Base-by-base conservation (phyloP, 2,888 invertebrate species). In the Megaustenia siamemsis region DNA sequence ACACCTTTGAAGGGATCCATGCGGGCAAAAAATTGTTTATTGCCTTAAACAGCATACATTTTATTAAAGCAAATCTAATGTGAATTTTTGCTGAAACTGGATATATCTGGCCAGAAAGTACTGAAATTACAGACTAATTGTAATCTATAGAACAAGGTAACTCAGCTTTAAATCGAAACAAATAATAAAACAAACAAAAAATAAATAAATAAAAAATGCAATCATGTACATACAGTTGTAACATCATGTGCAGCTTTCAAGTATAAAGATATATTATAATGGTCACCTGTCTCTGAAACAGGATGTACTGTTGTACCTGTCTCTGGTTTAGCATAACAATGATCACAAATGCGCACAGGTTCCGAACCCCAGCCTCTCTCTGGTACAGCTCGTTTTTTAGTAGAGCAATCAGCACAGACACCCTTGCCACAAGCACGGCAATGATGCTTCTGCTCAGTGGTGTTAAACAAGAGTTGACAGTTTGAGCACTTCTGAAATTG, bases 381-480 rank as follows among this genome's bases (percentile, higher is more conserved):
- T 24, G 97, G 97, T 32, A 97, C 97, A 32, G 96, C 95, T 90
- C 96, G 95, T 81, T 95, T 95, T 82, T 95, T 95, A n/a, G 95
- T 95, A 2, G 96, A 96, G 92, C 97, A 97, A 38, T 92, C 93
- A 87, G 96, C 96, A 93, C 97, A 97, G 91, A 97, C 97, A 0
- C 97, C 97, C 92, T 96, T 96, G 0, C 97, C 97, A 93, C 97
- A 97, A 0, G 96, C 95, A 79, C 97, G 95, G 91, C 97, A 97
- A 91, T 97, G 97, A 91, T 92, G 94, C 77, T 93, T 94, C 87
- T 92, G 91, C 49, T 92, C 92, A 66, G 87, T 85, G 68, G 88
- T 89, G 45, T 87, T 88, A 79, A 94, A 92, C 45, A 87, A 84
- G 63, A 84, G 82, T 45, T 95, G 95, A 93, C 97, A 97, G 78